Evolutionary conservation across 2,113 vertebrate genomes (phyloP).

Genomic region (Notothenia rossii): DNA sequence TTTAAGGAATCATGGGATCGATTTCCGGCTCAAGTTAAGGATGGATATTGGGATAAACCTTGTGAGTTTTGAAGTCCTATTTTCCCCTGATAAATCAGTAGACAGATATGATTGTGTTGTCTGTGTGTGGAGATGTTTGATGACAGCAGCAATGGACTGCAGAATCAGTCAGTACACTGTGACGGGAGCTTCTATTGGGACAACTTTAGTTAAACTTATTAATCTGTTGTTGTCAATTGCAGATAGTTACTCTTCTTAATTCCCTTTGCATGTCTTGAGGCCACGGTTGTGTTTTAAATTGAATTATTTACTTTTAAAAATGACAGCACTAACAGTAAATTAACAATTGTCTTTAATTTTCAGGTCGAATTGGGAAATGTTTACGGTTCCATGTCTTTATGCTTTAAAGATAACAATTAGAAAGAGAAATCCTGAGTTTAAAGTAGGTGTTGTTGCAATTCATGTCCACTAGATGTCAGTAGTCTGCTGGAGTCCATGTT

Average conservation of each 20-base stretch:
- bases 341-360: constrained; percentile 12
- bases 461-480: constrained; percentile 66
- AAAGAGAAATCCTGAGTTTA: background rate
- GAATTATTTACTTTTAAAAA: too few relatives aligned
- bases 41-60: too few relatives aligned
- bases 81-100: too few relatives aligned
- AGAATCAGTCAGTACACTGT: background rate
- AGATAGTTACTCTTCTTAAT: too few relatives aligned
- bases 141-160: too few relatives aligned
- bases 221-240: too few relatives aligned
- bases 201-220: background rate
- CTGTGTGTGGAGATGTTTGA: too few relatives aligned
- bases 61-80: background rate
- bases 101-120: background rate
- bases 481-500: background rate
- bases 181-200: background rate
- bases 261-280: too few relatives aligned
- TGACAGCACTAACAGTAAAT: background rate
- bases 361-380: background rate
- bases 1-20: constrained; percentile 3
- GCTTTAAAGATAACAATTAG: background rate
- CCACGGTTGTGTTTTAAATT: background rate
- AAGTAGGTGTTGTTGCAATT: background rate
- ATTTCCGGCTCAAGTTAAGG: background rate
- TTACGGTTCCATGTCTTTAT: background rate